These are phyloP conservation scores for Saccostrea glomerata DNA, from an alignment of 1,140 invertebrate genomes.

Conservation along the genomic window DNA sequence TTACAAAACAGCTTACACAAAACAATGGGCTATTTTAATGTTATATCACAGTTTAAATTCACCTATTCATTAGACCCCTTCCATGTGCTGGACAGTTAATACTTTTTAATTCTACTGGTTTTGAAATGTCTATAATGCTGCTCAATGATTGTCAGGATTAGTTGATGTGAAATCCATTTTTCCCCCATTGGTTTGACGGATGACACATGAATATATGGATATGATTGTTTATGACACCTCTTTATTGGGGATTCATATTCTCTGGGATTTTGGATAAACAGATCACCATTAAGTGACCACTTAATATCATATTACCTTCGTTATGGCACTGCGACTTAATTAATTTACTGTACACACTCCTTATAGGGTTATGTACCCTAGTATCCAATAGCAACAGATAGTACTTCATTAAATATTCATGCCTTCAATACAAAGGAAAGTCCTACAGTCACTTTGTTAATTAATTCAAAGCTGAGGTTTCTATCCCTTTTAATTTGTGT, in stretches of 20 bases:
- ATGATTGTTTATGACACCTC: background rate
- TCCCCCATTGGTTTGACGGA: background rate
- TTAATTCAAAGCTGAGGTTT: background rate
- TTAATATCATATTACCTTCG: background rate
- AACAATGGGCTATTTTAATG: constrained; percentile 4
- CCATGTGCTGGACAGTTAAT: background rate
- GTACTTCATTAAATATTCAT: background rate
- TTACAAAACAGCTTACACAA: constrained; percentile 32
- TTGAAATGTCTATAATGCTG: constrained; percentile 20
- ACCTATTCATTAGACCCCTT: background rate
- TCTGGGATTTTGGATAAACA: background rate
- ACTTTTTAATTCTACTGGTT: background rate
- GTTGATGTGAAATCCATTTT: background rate
- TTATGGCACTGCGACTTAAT: background rate
- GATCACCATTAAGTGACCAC: background rate
- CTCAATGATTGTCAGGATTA: background rate
- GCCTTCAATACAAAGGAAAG: background rate
- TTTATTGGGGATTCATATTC: no score
- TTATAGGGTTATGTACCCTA: background rate
- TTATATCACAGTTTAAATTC: background rate
- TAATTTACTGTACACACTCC: background rate
- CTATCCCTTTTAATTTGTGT: background rate
- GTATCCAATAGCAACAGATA: background rate
- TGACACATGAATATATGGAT: background rate
- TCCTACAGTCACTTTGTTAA: background rate